Base-by-base conservation (phyloP, 2,888 invertebrate genomes). In the Venusia cambrica region DNA sequence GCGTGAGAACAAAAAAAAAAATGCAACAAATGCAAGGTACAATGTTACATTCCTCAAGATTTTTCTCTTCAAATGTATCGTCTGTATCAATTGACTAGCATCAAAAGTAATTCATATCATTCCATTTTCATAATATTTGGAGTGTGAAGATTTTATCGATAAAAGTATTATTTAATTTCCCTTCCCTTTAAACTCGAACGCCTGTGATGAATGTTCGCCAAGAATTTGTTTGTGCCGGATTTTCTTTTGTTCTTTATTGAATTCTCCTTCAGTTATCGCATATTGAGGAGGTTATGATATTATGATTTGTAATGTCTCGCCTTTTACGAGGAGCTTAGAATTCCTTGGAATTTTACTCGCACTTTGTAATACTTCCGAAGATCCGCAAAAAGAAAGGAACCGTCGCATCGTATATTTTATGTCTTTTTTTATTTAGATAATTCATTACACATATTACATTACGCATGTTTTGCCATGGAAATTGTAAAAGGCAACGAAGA, bases 151-250 rank as follows among this genome's bases (percentile, higher is more conserved):
- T 9, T 27, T 11, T 21, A 31, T 31, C 14, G 30, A 22, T 15
- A 33, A 3, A 5, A 7, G 2, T n/a, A 12, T 11, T 11, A 26
- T n/a, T n/a, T n/a, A n/a, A n/a, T n/a, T n/a, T 35, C 22, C 14
- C 34, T 25, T 28, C 48, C 18, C 47, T 41, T 31, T 12, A 20
- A 11, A 10, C 36, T 28, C 29, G 7, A 34, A 15, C 36, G 42
- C 26, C 37, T 45, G 49, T 49, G 51, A 48, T 51, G 38, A 48
- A 51, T 51, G 48, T 38, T 37, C 27, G 19, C 38, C 1, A 41
- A 16, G 51, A 48, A 51, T 51, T 51, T 51, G 49, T 51, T 51
- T 51, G 48, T 45, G 49, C 46, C 31, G 30, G 42, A 46, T 50
- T 43, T 52, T 31, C 34, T 48, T 36, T 52, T 43, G 40, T 50